Evolutionary conservation across 2,797 vertebrate species (phyloP).

Genomic region (Coranthus polyacanthus): DNA sequence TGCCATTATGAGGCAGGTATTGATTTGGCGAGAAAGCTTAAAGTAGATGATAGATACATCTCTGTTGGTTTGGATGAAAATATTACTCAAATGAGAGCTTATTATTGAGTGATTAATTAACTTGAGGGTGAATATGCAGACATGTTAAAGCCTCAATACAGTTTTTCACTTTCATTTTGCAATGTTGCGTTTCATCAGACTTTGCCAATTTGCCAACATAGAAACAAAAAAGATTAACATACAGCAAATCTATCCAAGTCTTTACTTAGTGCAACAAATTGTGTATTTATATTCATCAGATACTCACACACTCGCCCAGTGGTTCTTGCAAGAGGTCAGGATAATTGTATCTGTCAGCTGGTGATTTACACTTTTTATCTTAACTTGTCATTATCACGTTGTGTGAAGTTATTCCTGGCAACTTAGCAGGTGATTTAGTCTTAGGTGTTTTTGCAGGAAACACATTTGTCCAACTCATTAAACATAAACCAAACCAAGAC

Average conservation of each 20-base stretch:
- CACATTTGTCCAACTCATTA: not conserved
- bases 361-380: not conserved
- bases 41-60: not conserved
- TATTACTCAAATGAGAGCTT: conserved; percentile 1
- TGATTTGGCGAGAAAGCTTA: conserved; percentile 12
- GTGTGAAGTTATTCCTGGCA: conserved; percentile 3
- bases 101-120: conserved; percentile 1
- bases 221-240: too few relatives aligned
- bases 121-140: conserved; percentile 2
- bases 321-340: too few relatives aligned
- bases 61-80: not conserved
- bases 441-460: not conserved
- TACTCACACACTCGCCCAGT: too few relatives aligned
- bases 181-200: not conserved
- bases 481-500: too few relatives aligned
- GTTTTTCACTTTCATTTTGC: not conserved
- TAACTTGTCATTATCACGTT: not conserved
- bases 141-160: not conserved
- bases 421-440: conserved; percentile 1
- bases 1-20: conserved; percentile 5
- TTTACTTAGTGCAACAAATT: too few relatives aligned
- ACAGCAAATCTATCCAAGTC: too few relatives aligned
- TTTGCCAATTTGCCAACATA: not conserved
- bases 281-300: too few relatives aligned
- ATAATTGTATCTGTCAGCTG: too few relatives aligned